A percentile compares a stretch with the other conserved stretches of the same genome.
Evolutionary conservation across 2,888 invertebrate genomes (phyloP).

Genomic region (Drosophila testacea): DNA sequence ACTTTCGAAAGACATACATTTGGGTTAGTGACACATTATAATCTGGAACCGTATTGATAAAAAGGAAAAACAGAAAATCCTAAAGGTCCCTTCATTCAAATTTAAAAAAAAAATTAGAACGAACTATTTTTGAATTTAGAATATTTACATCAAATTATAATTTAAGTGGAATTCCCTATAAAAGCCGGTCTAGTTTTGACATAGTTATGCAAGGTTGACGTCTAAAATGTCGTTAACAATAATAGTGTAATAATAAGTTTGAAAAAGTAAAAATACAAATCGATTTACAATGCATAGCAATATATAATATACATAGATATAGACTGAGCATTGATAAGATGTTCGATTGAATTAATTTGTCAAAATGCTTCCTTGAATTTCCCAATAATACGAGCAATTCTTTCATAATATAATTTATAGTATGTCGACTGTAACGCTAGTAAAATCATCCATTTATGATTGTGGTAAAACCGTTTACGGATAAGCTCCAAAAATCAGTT

Average conservation of each 20-base stretch:
- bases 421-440: not conserved
- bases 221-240: not conserved
- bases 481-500: conserved; percentile 5
- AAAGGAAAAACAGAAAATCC: too few relatives aligned
- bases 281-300: conserved; percentile 2
- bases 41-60: too few relatives aligned
- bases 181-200: too few relatives aligned
- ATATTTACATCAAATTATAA: too few relatives aligned
- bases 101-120: too few relatives aligned
- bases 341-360: not conserved
- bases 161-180: too few relatives aligned
- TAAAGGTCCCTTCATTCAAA: too few relatives aligned
- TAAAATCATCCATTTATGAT: conserved; percentile 15
- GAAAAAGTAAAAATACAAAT: not conserved
- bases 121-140: too few relatives aligned
- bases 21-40: too few relatives aligned
- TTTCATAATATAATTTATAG: not conserved
- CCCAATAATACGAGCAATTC: conserved; percentile 7
- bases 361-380: conserved; percentile 16
- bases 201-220: not conserved
- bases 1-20: too few relatives aligned
- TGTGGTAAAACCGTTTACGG: conserved; percentile 23
- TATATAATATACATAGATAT: not conserved
- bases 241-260: not conserved
- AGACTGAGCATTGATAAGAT: not conserved